Conservation (phyloP, 2,113 vertebrate species). For the Neolamprologus variostigma region DNA sequence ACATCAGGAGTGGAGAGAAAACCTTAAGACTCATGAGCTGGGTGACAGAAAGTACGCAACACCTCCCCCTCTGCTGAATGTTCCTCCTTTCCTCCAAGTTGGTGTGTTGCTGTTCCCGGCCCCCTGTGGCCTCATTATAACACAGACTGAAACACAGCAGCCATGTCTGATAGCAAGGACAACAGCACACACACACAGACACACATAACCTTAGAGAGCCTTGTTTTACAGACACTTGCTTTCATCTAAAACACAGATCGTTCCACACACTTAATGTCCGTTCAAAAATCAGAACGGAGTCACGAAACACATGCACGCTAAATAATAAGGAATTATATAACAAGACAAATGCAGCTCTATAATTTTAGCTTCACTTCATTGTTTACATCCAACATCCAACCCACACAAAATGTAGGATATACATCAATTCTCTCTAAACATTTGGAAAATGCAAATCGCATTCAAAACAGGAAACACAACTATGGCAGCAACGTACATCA, state of each 20-base stretch:
- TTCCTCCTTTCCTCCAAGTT: background rate
- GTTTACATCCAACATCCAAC: background rate
- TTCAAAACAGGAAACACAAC: background rate
- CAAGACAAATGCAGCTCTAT: background rate
- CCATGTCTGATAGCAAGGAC: slow-evolving; percentile 7
- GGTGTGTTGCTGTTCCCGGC: slow-evolving; percentile 4
- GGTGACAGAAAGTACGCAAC: background rate
- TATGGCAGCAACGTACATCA: background rate
- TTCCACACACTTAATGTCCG: background rate
- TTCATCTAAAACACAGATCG: background rate
- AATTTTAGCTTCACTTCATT: background rate
- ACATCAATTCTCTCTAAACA: background rate
- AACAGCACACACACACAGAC: background rate
- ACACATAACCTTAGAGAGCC: background rate
- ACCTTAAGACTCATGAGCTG: background rate
- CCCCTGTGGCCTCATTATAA: slow-evolving; percentile 73
- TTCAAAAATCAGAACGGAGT: background rate
- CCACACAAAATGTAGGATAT: background rate
- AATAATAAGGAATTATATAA: background rate
- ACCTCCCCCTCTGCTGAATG: background rate
- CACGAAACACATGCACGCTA: background rate
- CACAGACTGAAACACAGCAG: slow-evolving; percentile 28
- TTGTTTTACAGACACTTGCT: background rate
- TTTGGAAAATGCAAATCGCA: background rate
- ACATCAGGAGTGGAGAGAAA: background rate